These are phyloP conservation scores for Trissoscelio sp. DNA, from an alignment of 2,888 invertebrate species.

Conservation along the genomic window DNA sequence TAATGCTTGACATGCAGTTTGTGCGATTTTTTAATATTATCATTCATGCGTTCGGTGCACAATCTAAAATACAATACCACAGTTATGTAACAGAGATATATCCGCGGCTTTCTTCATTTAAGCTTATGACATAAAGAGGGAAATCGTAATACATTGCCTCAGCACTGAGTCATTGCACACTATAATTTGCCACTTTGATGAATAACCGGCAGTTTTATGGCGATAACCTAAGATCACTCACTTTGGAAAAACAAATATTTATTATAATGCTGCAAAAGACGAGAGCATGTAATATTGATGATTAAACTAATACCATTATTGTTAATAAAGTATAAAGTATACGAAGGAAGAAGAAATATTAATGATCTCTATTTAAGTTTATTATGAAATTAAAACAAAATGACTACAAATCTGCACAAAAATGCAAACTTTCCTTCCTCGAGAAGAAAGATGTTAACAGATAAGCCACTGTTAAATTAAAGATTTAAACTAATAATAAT, in stretches of 20 bases:
- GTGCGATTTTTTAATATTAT: constrained; percentile 40
- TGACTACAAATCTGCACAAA: too few species aligned
- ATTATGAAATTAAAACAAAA: too few species aligned
- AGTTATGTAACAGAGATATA: constrained; percentile 42
- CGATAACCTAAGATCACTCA: constrained; percentile 11
- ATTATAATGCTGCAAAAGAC: constrained; percentile 32
- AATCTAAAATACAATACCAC: constrained; percentile 51
- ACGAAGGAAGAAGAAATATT: constrained; percentile 15
- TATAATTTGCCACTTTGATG: constrained; percentile 45
- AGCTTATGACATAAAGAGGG: constrained; percentile 35
- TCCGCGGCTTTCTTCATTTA: constrained; percentile 24
- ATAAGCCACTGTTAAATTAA: background rate
- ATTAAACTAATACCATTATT: background rate
- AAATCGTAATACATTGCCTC: constrained; percentile 22
- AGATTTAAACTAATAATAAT: background rate
- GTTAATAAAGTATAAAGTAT: background rate
- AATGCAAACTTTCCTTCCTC: too few species aligned
- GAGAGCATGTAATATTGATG: constrained; percentile 3
- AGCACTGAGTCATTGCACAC: constrained; percentile 26
- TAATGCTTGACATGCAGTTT: constrained; percentile 42
- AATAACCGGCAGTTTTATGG: constrained; percentile 2
- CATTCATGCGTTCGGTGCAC: constrained; percentile 54
- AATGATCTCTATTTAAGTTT: too few species aligned
- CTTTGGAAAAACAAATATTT: constrained; percentile 22
- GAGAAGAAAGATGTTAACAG: background rate